phyloP scores from a whole-genome alignment of 1,140 invertebrate genomes.

The Ceratina calcarata region DNA sequence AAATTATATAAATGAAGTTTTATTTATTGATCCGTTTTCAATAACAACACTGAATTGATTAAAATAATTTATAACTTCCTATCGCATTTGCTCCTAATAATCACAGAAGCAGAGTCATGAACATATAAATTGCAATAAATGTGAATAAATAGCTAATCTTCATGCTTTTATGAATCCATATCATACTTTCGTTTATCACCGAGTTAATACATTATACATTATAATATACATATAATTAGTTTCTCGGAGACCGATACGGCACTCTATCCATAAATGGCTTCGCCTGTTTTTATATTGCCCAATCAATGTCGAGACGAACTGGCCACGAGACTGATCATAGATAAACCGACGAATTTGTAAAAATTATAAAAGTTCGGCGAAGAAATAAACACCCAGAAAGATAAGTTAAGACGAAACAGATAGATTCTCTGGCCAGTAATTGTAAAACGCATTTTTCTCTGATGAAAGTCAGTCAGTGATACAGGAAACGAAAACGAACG shows the following conservation, averaged over 20 bases:
- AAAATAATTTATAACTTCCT: too few species aligned
- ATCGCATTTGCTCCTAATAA: too few species aligned
- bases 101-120: too few species aligned
- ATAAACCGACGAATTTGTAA: conserved; percentile 7
- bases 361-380: neutral
- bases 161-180: neutral
- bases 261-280: neutral
- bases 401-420: neutral
- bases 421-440: neutral
- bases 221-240: neutral
- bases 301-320: neutral
- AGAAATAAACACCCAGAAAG: neutral
- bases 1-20: too few species aligned
- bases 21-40: too few species aligned
- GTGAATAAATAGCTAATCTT: too few species aligned
- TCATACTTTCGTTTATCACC: neutral
- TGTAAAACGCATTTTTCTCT: neutral
- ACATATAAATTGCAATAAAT: too few species aligned
- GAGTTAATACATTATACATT: neutral
- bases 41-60: too few species aligned
- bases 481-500: neutral
- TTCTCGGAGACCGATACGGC: neutral
- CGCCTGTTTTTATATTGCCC: neutral
- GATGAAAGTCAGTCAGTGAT: neutral
- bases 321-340: neutral